phyloP scores from a whole-genome alignment of 1,140 invertebrate species.

The Microplitis mediator region DNA sequence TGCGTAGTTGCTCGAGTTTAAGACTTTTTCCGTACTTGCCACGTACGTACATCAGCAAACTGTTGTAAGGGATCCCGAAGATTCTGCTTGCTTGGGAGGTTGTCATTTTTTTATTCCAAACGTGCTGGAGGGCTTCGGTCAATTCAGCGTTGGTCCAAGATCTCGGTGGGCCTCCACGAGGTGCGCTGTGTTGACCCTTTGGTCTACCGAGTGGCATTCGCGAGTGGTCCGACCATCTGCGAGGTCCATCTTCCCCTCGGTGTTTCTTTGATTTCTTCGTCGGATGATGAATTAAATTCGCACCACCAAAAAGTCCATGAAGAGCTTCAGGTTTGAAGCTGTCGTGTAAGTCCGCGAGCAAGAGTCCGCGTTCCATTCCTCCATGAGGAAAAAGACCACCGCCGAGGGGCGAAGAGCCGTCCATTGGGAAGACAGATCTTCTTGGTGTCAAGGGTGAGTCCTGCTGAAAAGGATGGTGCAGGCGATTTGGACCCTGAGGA shows the following conservation, averaged over 20 bases:
- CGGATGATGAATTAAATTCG: constrained; percentile 40
- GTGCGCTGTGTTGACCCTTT: constrained; percentile 87
- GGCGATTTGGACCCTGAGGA: constrained; percentile 38
- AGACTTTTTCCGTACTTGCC: constrained; percentile 90
- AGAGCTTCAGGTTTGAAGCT: constrained; percentile 55
- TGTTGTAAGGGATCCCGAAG: constrained; percentile 91
- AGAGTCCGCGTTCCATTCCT: constrained; percentile 43
- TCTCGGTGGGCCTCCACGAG: constrained; percentile 82
- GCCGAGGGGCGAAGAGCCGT: constrained; percentile 46
- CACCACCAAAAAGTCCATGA: constrained; percentile 50
- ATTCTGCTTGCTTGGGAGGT: constrained; percentile 87
- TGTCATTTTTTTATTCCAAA: constrained; percentile 95
- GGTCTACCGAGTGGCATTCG: constrained; percentile 68
- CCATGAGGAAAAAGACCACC: constrained; percentile 50
- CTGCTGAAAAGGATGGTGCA: constrained; percentile 37
- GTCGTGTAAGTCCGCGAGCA: constrained; percentile 53
- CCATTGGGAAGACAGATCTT: constrained; percentile 51
- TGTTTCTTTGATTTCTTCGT: constrained; percentile 49
- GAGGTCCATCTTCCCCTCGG: constrained; percentile 44
- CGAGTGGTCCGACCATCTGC: constrained; percentile 52
- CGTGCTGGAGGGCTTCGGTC: constrained; percentile 85
- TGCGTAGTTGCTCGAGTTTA: constrained; percentile 83
- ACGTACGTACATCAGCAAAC: constrained; percentile 88
- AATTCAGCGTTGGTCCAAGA: constrained; percentile 90
- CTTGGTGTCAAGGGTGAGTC: constrained; percentile 43